phyloP scores from a whole-genome alignment of 2,888 invertebrate species.

The Pachydiplax longipennis region DNA sequence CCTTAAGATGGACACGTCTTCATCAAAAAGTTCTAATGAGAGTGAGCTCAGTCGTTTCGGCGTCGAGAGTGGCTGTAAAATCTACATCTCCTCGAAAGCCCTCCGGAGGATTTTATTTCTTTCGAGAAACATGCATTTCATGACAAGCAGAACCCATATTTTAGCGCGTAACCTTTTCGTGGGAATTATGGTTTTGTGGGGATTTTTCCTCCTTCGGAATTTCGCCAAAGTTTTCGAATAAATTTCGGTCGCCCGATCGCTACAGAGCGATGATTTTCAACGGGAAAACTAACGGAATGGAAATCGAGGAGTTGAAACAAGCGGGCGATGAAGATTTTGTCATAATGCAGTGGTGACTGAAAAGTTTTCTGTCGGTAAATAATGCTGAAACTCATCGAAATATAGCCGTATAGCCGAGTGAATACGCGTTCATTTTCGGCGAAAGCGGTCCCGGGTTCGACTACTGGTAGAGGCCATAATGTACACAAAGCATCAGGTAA shows the following conservation, averaged over 20 bases:
- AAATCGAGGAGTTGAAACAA: neutral
- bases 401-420: too few species aligned
- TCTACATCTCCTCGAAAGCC: conserved; percentile 15
- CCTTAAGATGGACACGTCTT: conserved; percentile 23
- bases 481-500: too few species aligned
- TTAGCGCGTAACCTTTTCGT: neutral
- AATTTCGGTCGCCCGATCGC: neutral
- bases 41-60: neutral
- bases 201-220: neutral
- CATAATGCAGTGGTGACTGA: too few species aligned
- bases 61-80: neutral
- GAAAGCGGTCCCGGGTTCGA: too few species aligned
- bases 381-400: too few species aligned
- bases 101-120: neutral
- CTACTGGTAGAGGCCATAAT: too few species aligned
- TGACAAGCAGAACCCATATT: neutral
- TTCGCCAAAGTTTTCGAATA: neutral
- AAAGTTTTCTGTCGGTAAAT: too few species aligned
- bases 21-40: conserved; percentile 35
- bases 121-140: conserved; percentile 21
- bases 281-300: neutral
- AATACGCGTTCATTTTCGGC: too few species aligned
- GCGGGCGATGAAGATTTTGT: neutral
- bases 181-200: neutral
- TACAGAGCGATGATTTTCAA: neutral